Conservation (phyloP, 2,888 invertebrate genomes). For the Seira ritae region DNA sequence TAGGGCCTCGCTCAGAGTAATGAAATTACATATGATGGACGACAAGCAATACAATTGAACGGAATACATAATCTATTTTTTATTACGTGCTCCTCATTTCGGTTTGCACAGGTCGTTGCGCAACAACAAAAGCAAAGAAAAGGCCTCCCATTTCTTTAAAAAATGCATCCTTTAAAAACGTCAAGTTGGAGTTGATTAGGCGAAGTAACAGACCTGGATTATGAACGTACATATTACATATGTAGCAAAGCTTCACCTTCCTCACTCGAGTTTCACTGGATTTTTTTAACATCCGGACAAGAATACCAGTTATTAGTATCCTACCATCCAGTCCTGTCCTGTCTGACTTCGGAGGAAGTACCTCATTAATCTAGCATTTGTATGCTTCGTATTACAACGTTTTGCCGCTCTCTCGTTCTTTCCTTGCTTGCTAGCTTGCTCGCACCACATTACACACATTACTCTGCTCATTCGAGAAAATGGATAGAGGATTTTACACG, state of each 20-base stretch:
- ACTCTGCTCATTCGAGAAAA: background rate
- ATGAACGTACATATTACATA: too few relatives aligned
- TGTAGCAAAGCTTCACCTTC: background rate
- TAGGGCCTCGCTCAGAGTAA: too few relatives aligned
- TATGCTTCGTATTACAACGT: conserved; percentile 51
- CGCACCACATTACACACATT: background rate
- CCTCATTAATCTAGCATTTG: conserved; percentile 66
- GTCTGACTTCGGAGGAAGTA: conserved; percentile 63
- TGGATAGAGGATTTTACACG: background rate
- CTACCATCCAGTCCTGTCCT: conserved; percentile 38
- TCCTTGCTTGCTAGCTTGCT: conserved; percentile 4
- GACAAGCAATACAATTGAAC: too few relatives aligned
- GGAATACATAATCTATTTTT: too few relatives aligned
- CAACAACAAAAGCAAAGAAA: conserved; percentile 54
- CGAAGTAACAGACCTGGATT: too few relatives aligned
- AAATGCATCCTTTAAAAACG: too few relatives aligned
- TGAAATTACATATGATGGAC: too few relatives aligned
- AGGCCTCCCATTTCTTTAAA: conserved; percentile 45
- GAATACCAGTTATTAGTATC: conserved; percentile 62
- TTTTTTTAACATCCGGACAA: conserved; percentile 60
- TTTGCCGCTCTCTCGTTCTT: conserved; percentile 8
- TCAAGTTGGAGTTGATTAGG: too few relatives aligned
- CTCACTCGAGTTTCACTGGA: background rate
- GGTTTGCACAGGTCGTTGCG: conserved; percentile 64
- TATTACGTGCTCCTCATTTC: background rate